Percentiles rank a stretch among this genome's conserved stretches.
Evolutionary conservation across 1,140 invertebrate genomes (phyloP).

Genomic region (Tribolium madens): DNA sequence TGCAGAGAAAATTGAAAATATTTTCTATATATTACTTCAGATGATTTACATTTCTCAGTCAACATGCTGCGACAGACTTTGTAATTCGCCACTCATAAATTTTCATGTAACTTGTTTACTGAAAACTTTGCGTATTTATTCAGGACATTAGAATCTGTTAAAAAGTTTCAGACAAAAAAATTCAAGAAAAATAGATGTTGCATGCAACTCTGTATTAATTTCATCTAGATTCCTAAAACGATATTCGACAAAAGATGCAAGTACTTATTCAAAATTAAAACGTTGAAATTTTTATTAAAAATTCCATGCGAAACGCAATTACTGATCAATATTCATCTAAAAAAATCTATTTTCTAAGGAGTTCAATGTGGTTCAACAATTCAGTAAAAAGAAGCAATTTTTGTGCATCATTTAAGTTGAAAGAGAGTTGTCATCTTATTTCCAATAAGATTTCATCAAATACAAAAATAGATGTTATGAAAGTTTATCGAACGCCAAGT

Average conservation of each 20-base stretch:
- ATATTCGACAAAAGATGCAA: too few relatives aligned
- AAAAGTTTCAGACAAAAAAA: slow-evolving; percentile 7
- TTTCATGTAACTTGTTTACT: slow-evolving; percentile 34
- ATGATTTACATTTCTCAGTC: neutral
- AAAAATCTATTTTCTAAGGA: too few relatives aligned
- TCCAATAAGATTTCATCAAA: neutral
- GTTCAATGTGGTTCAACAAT: too few relatives aligned
- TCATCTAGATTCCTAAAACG: neutral
- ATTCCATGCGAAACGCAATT: neutral
- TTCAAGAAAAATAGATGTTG: neutral
- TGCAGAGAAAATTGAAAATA: too few relatives aligned
- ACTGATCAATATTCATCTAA: too few relatives aligned
- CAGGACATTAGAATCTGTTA: slow-evolving; percentile 21
- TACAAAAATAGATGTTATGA: neutral
- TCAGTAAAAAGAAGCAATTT: neutral
- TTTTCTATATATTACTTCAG: neutral
- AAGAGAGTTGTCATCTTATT: neutral
- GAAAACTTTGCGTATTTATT: slow-evolving; percentile 29
- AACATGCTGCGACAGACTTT: neutral
- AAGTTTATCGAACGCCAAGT: neutral
- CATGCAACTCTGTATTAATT: neutral
- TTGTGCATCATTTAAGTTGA: neutral
- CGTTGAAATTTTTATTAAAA: neutral
- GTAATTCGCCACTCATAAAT: slow-evolving; percentile 23
- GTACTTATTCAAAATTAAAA: too few relatives aligned